Evolutionary conservation across 2,888 invertebrate species (phyloP), one percentile per base, ranked within the genome.

Genomic region (Epsilonema sp.): DNA sequence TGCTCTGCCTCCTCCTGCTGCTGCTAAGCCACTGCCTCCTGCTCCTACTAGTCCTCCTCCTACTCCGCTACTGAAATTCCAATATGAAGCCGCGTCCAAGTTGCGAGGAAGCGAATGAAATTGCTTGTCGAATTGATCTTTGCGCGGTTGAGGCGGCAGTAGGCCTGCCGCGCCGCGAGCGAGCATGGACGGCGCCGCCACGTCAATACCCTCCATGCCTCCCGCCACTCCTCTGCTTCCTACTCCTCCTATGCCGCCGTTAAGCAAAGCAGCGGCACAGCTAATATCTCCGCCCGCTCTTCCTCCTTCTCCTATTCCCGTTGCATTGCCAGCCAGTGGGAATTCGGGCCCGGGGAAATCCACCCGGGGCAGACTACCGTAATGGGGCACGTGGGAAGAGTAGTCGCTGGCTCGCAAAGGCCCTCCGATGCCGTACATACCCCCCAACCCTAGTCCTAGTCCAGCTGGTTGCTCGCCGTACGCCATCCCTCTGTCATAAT

Each of bases 81-180:
- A n/a, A n/a, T n/a, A n/a, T n/a, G n/a, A n/a, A n/a, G n/a, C n/a
- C n/a, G n/a, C n/a, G n/a, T 62, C 61, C 46, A 56, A 57, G 52
- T 62, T 58, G 16, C 62, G 45, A 19, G 62, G 62, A 44, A 62
- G 43, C 42, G 58, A 58, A 23, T 57, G 56, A 49, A 60, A 62
- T 42, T 53, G 54, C 39, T 20, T 11, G 21, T 39, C 39, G 39
- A 39, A 39, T 8, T 31, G 8, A 31, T 11, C 31, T 8, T 31
- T 31, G 8, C 5, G n/a, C 11, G 31, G 31, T 16, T 16, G 31
- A 8, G 31, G 31, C 31, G 31, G 31, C 11, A 16, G 31, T 8
- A 31, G 31, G 31, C 11, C 8, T 13, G 31, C 31, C 11, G 31
- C 31, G 31, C 31, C 31, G 11, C 31, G 31, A 8, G 8, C 11